phyloP scores from a whole-genome alignment of 2,888 invertebrate species.

The Patella ulyssiponensis region DNA sequence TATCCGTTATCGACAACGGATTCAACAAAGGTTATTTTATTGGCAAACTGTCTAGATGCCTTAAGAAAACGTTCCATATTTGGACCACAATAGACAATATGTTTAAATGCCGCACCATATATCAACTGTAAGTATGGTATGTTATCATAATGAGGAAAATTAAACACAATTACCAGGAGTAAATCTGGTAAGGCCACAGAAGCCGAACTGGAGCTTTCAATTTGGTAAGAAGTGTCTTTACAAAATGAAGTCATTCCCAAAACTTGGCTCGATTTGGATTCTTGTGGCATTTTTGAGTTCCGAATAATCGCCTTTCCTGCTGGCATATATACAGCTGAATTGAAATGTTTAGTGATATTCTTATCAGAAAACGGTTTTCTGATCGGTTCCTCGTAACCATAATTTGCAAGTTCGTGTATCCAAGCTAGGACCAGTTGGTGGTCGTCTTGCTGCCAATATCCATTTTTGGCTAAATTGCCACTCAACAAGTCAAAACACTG shows the following conservation, averaged over 20 bases:
- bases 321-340: not conserved
- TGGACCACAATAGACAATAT: not conserved
- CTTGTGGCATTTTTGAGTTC: not conserved
- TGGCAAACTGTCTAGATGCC: not conserved
- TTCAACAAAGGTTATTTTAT: not conserved
- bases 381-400: constrained; percentile 32
- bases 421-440: not conserved
- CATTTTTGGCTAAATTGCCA: not conserved
- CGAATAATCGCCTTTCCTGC: no score
- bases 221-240: not conserved
- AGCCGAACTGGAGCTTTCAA: not conserved
- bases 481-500: not conserved
- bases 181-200: not conserved
- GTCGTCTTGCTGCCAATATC: no score
- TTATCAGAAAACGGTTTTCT: constrained; percentile 29
- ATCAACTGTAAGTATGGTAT: not conserved
- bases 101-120: not conserved
- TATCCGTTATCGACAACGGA: not conserved
- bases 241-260: not conserved
- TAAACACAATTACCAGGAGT: not conserved
- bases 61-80: constrained; percentile 13
- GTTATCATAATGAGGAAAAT: not conserved
- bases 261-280: not conserved
- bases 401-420: not conserved
- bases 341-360: not conserved